Evolutionary conservation across 2,888 invertebrate species (phyloP), one percentile per base, ranked within the genome.

Genomic region (Bugulina stolonifera): DNA sequence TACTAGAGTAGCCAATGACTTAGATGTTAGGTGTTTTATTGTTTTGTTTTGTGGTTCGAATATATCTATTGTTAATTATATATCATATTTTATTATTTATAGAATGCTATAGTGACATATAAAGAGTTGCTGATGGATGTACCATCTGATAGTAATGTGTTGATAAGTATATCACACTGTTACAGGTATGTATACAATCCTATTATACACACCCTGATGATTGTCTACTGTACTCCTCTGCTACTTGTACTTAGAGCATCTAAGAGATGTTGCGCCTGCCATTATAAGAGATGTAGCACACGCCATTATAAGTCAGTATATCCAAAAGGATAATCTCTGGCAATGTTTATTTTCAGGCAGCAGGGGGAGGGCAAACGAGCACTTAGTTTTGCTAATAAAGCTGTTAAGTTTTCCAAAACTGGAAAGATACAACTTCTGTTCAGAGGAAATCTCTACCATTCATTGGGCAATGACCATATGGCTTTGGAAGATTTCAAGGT

Each of bases 21-120:
- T n/a, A n/a, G n/a, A n/a, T n/a, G n/a, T n/a, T n/a, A n/a, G n/a
- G n/a, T n/a, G n/a, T n/a, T n/a, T n/a, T n/a, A n/a, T n/a, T n/a
- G n/a, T n/a, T n/a, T n/a, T n/a, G n/a, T n/a, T n/a, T n/a, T n/a
- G n/a, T n/a, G n/a, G n/a, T n/a, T n/a, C n/a, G n/a, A n/a, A n/a
- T n/a, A n/a, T n/a, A n/a, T n/a, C n/a, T n/a, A n/a, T n/a, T n/a
- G n/a, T n/a, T n/a, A n/a, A n/a, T n/a, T n/a, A n/a, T n/a, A n/a
- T n/a, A n/a, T n/a, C n/a, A n/a, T n/a, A n/a, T n/a, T n/a, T n/a
- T 34, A 55, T 3, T 74, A 1, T 35, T 76, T 78, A 54, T 76
- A 80, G 79, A 80, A 80, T 78, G 79, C 81, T 1, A 79, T 81
- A 58, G 80, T 79, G 74, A 80, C 80, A 0, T 81, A 80, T 73